These are phyloP conservation scores for Mionectes macconnelli DNA, from an alignment of 2,113 vertebrate species.

Conservation along the genomic window DNA sequence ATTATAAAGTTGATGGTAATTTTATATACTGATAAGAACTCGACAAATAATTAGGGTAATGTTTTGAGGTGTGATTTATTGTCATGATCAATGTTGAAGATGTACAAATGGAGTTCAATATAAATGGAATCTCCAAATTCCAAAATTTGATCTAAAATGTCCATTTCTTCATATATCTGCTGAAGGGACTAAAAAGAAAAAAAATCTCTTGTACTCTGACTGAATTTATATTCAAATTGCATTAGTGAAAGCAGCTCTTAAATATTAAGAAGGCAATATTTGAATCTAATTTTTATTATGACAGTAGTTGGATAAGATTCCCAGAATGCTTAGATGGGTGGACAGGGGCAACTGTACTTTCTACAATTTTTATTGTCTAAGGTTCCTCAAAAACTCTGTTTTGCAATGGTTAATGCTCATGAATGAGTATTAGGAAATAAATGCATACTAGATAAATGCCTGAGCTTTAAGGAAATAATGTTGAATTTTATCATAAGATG, in stretches of 20 bases:
- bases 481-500: neutral
- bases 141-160: neutral
- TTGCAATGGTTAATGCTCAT: neutral
- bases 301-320: neutral
- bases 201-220: neutral
- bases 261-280: neutral
- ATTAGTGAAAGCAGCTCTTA: neutral
- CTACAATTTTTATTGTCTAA: neutral
- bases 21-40: neutral
- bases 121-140: neutral
- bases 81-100: neutral
- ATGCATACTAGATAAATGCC: neutral
- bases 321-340: neutral
- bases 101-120: neutral
- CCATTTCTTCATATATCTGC: neutral
- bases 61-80: neutral
- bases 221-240: neutral
- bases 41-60: neutral
- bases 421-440: neutral
- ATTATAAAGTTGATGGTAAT: neutral
- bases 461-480: neutral
- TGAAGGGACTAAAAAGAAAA: neutral
- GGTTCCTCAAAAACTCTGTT: neutral
- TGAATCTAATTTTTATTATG: neutral
- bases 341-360: neutral